Percentiles rank a stretch among this genome's conserved stretches.
Conservation (phyloP, 2,113 vertebrate genomes). For the Electrona antarctica region DNA sequence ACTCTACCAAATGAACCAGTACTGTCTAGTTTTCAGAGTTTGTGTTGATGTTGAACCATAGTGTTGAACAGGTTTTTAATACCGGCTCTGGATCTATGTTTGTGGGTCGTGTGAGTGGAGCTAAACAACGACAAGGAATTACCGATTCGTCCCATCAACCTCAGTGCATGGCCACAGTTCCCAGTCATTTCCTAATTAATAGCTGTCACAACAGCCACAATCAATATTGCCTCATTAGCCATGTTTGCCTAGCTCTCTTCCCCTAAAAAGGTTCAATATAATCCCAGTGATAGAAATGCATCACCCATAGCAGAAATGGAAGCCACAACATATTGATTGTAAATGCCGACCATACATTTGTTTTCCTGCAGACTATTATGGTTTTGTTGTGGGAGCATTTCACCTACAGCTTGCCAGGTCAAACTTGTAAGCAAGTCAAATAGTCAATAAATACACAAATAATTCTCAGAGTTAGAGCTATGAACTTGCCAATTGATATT, state of each 20-base stretch:
- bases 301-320: slow-evolving; percentile 51
- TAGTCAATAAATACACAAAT: slow-evolving; percentile 14
- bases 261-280: slow-evolving; percentile 55
- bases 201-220: slow-evolving; percentile 72
- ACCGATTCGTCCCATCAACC: slow-evolving; percentile 55
- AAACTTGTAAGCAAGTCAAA: slow-evolving; percentile 44
- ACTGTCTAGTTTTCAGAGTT: background rate
- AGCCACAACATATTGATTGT: slow-evolving; percentile 58
- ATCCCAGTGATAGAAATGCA: slow-evolving; percentile 57
- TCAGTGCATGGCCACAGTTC: slow-evolving; percentile 54
- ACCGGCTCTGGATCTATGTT: background rate
- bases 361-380: slow-evolving; percentile 53
- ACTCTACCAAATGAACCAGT: too few relatives aligned
- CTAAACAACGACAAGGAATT: slow-evolving; percentile 34
- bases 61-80: background rate
- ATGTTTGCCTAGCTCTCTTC: slow-evolving; percentile 62
- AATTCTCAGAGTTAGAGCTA: too few relatives aligned
- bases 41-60: background rate
- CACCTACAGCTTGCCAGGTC: slow-evolving; percentile 33
- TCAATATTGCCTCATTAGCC: slow-evolving; percentile 77
- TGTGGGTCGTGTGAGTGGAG: slow-evolving; percentile 22
- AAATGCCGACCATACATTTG: slow-evolving; percentile 43
- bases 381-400: slow-evolving; percentile 60
- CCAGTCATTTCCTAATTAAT: slow-evolving; percentile 72
- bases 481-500: too few relatives aligned